These are phyloP conservation scores for Hyperopisus bebe DNA, from an alignment of 2,113 vertebrate species.

Conservation along the genomic window DNA sequence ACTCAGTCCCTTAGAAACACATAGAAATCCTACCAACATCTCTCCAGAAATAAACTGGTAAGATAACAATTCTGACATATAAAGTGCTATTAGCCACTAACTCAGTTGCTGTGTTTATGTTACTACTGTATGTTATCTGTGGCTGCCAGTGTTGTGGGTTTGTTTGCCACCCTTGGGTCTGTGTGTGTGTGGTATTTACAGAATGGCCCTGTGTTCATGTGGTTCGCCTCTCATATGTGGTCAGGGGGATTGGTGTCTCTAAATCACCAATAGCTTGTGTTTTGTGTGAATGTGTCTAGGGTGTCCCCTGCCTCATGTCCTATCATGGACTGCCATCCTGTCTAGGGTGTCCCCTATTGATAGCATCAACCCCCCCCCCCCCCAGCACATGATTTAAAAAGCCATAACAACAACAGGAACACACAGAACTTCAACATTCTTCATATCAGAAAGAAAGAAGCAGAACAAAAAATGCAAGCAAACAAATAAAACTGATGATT, in stretches of 20 bases:
- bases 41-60: neutral
- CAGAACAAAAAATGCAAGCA: neutral
- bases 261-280: neutral
- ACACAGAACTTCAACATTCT: neutral
- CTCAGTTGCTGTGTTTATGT: neutral
- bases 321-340: neutral
- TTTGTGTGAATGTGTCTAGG: neutral
- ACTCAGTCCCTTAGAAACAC: neutral
- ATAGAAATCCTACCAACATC: neutral
- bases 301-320: neutral
- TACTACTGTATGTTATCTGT: neutral
- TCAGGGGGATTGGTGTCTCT: neutral
- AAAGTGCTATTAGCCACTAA: neutral
- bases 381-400: neutral
- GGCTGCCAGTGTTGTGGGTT: no score
- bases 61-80: neutral
- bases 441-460: neutral
- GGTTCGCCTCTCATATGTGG: neutral
- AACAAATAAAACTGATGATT: no score
- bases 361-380: neutral
- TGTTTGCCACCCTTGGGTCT: neutral
- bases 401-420: neutral
- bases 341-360: neutral
- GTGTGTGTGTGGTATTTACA: neutral
- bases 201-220: neutral